These are phyloP conservation scores for Pterois miles DNA, from an alignment of 2,797 vertebrate genomes.

Conservation along the genomic window DNA sequence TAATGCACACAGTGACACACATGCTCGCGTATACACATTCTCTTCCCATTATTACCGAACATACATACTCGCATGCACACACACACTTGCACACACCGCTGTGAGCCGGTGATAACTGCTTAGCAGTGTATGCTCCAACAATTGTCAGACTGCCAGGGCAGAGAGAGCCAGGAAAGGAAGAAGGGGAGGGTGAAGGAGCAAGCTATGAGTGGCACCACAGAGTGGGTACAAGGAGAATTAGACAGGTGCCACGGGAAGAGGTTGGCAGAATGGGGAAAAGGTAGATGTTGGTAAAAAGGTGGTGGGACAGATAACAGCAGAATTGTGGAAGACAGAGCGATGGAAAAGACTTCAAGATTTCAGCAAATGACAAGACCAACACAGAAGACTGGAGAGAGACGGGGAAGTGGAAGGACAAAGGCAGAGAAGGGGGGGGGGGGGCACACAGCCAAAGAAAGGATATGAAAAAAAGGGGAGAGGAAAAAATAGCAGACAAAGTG, in stretches of 20 bases:
- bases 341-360: conserved; percentile 68
- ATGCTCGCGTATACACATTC: conserved; percentile 51
- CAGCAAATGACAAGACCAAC: conserved; percentile 62
- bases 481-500: conserved; percentile 56
- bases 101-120: conserved; percentile 83
- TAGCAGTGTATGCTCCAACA: conserved; percentile 77
- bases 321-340: conserved; percentile 48
- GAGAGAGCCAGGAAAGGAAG: conserved; percentile 72
- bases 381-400: conserved; percentile 39
- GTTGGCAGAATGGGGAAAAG: conserved; percentile 73
- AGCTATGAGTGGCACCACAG: conserved; percentile 77
- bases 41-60: conserved; percentile 60
- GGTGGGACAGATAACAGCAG: conserved; percentile 68
- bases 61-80: conserved; percentile 47
- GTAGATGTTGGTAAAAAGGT: conserved; percentile 71
- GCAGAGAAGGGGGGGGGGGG: conserved; percentile 12
- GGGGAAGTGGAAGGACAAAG: conserved; percentile 50
- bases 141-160: conserved; percentile 81
- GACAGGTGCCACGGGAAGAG: conserved; percentile 76
- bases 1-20: conserved; percentile 59
- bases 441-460: conserved; percentile 49
- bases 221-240: conserved; percentile 80
- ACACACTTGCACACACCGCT: conserved; percentile 65
- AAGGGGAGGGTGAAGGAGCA: conserved; percentile 76
- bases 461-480: conserved; percentile 4